phyloP scores from a whole-genome alignment of 2,113 vertebrate genomes.

The Trachemys scripta region DNA sequence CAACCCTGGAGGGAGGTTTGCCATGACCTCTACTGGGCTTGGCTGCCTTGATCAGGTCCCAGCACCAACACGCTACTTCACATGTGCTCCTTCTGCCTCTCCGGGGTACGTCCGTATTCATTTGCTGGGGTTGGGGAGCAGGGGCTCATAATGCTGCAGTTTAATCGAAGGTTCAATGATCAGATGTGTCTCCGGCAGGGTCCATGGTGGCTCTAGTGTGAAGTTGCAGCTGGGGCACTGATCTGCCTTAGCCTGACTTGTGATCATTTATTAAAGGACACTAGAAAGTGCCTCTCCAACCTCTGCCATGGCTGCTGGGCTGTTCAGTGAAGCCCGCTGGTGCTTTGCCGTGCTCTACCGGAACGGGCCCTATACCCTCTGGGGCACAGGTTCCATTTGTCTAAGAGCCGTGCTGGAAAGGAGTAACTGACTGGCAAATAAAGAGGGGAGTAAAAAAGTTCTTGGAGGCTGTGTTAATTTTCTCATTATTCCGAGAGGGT shows the following conservation, averaged over 20 bases:
- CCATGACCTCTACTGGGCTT: background rate
- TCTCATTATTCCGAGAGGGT: background rate
- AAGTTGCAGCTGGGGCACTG: background rate
- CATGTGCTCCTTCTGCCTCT: background rate
- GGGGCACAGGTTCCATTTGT: background rate
- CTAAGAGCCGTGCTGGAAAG: background rate
- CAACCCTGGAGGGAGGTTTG: background rate
- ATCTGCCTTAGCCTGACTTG: background rate
- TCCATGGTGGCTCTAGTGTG: background rate
- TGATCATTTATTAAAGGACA: background rate
- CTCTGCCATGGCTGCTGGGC: background rate
- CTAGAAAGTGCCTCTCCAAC: background rate
- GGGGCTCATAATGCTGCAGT: background rate
- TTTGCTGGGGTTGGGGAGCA: background rate
- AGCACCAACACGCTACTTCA: background rate
- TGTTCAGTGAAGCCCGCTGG: background rate
- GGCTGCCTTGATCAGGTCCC: background rate
- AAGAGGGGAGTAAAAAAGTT: background rate
- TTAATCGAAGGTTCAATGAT: background rate
- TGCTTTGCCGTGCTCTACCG: background rate
- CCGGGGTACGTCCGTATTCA: background rate
- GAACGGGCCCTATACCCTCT: background rate
- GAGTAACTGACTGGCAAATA: background rate
- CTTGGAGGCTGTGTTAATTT: background rate
- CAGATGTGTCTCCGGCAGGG: background rate